Conservation (phyloP, 2,888 invertebrate species). For the Thecocarcelia acutangulata region DNA sequence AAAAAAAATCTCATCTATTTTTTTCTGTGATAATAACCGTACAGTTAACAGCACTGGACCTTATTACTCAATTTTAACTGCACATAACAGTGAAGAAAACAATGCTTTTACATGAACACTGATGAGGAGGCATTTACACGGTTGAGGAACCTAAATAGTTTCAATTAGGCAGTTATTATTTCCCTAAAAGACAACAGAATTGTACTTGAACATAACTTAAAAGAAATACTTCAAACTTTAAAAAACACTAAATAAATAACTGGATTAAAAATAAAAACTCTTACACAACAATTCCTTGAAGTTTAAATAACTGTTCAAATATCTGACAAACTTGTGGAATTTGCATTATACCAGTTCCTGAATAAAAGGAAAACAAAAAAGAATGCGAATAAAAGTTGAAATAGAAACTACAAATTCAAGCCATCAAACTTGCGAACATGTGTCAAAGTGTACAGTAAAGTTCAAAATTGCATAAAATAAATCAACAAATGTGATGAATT, state of each 20-base stretch:
- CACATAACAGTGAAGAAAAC: too few species aligned
- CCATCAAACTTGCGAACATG: not conserved
- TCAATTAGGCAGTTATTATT: too few species aligned
- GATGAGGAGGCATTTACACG: too few species aligned
- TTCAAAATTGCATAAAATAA: not conserved
- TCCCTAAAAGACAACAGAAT: too few species aligned
- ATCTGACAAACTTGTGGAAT: conserved; percentile 4
- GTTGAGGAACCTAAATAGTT: too few species aligned
- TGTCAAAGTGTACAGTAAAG: not conserved
- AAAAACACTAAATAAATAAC: not conserved
- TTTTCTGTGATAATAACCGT: too few species aligned
- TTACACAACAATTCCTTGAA: too few species aligned
- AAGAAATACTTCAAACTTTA: not conserved
- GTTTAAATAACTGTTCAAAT: conserved; percentile 9
- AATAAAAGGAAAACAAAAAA: not conserved
- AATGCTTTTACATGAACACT: too few species aligned
- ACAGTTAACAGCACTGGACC: too few species aligned
- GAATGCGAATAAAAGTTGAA: not conserved
- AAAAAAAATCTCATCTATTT: too few species aligned
- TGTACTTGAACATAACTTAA: too few species aligned
- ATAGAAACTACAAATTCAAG: not conserved
- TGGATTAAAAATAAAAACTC: not conserved
- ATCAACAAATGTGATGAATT: not conserved
- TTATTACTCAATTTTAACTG: too few species aligned
- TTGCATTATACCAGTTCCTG: not conserved